Evolutionary conservation across 1,140 invertebrate species (phyloP).

Genomic region (Dreissena rostriformis): DNA sequence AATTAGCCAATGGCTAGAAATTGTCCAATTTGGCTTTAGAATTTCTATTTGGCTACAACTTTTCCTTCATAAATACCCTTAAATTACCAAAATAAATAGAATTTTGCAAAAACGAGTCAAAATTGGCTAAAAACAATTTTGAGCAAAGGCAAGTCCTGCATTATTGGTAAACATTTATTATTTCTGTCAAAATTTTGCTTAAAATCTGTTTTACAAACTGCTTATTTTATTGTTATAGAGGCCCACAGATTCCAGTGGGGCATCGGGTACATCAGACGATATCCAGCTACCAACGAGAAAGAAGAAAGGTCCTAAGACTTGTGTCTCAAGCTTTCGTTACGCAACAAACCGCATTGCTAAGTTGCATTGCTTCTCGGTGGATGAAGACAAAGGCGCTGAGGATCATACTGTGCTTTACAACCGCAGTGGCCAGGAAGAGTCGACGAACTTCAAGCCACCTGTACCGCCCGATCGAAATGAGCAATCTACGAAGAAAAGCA

Average conservation of each 20-base stretch:
- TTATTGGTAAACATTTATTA: too few species aligned
- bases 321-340: slow-evolving; percentile 34
- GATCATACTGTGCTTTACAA: slow-evolving; percentile 41
- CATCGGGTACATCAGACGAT: slow-evolving; percentile 25
- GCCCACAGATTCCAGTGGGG: slow-evolving; percentile 14
- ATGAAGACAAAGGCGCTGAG: background rate
- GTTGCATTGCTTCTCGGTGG: slow-evolving; percentile 36
- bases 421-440: background rate
- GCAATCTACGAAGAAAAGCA: slow-evolving; percentile 14
- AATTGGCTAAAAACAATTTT: too few species aligned
- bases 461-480: slow-evolving; percentile 43
- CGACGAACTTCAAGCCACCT: background rate
- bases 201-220: background rate
- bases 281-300: slow-evolving; percentile 23
- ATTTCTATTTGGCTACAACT: too few species aligned
- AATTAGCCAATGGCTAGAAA: too few species aligned
- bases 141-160: too few species aligned
- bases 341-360: slow-evolving; percentile 43
- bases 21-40: too few species aligned
- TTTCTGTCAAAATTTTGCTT: too few species aligned
- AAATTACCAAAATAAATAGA: too few species aligned
- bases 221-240: slow-evolving; percentile 1
- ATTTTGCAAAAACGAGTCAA: too few species aligned
- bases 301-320: background rate
- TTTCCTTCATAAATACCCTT: too few species aligned